A percentile compares a stretch with the other conserved stretches of the same genome.
These are phyloP conservation scores for Ibidorhyncha struthersii DNA, from an alignment of 2,113 vertebrate genomes.

Conservation along the genomic window DNA sequence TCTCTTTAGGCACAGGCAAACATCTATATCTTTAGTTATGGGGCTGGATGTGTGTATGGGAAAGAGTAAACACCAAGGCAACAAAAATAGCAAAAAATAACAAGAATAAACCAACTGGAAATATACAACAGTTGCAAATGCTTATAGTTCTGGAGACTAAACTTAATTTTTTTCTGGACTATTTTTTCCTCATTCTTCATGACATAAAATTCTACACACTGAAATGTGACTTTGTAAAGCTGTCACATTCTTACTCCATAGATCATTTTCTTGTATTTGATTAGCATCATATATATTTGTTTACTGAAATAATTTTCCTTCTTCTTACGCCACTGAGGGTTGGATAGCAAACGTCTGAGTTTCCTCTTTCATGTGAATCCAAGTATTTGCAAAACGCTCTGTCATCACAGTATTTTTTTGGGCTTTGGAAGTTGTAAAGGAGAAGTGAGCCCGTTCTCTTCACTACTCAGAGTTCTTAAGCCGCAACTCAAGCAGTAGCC, in stretches of 20 bases:
- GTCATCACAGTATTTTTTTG: background rate
- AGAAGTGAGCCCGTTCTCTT: accelerated
- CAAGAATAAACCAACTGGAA: background rate
- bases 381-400: background rate
- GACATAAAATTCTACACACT: background rate
- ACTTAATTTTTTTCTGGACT: background rate
- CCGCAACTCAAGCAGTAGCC: background rate
- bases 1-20: background rate
- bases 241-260: background rate
- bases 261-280: background rate
- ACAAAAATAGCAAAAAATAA: background rate
- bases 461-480: accelerated
- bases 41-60: background rate
- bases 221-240: background rate
- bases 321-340: background rate
- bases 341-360: background rate
- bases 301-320: background rate
- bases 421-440: background rate
- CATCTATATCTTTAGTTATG: background rate
- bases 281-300: background rate
- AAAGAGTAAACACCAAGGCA: background rate
- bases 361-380: background rate
- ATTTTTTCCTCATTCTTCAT: background rate
- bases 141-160: background rate
- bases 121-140: background rate